A percentile compares a stretch with the other conserved stretches of the same genome.
These are phyloP conservation scores for Lepidurus apus DNA, from an alignment of 1,140 invertebrate species.

Conservation along the genomic window DNA sequence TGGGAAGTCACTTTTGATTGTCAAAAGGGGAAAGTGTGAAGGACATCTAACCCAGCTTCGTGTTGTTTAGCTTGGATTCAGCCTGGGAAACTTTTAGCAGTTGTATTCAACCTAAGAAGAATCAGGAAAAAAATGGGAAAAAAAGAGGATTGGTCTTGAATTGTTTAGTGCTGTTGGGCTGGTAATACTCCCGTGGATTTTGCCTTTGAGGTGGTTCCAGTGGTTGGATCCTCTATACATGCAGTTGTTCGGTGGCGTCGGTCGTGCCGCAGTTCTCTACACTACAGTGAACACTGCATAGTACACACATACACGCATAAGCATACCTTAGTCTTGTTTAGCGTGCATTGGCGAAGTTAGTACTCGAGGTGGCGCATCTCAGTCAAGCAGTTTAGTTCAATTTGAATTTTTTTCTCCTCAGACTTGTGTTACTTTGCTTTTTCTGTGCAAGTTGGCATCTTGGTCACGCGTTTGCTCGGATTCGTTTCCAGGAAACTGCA, in stretches of 20 bases:
- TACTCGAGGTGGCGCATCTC: background rate
- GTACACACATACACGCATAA: background rate
- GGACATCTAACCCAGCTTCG: background rate
- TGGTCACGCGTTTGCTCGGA: background rate
- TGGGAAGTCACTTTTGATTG: background rate
- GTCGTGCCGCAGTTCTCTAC: background rate
- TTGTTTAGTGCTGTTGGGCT: background rate
- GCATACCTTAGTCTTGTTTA: background rate
- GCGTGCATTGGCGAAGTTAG: background rate
- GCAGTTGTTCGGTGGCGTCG: background rate
- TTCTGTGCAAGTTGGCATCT: background rate
- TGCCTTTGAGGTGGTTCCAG: constrained; percentile 7
- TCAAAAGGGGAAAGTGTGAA: constrained; percentile 9
- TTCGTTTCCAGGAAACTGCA: background rate
- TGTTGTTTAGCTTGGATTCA: background rate
- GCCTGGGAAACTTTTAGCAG: background rate
- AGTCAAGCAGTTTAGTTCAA: background rate
- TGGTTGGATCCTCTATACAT: background rate
- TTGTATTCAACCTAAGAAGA: background rate
- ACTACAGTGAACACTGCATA: background rate
- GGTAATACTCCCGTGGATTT: background rate
- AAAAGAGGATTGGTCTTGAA: background rate
- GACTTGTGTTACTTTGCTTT: background rate
- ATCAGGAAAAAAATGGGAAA: background rate
- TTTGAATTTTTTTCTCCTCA: background rate